Base-by-base conservation (phyloP, 2,113 vertebrate genomes). In the Gymnarchus niloticus region DNA sequence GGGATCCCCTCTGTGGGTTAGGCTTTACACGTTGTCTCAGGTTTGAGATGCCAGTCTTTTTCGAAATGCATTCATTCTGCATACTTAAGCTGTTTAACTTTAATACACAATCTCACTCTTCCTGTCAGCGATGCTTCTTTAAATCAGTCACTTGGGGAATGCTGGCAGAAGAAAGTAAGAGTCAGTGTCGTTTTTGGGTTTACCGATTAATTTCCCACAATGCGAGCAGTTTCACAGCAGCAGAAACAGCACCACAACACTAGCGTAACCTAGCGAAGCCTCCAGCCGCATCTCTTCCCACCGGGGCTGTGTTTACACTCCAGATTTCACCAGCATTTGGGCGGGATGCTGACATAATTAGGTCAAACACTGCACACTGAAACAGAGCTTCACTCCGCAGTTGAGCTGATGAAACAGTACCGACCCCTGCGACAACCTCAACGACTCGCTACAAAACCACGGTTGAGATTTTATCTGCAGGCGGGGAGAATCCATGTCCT, bases 281-380 rank as follows among this genome's bases (percentile, higher is more conserved):
- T 33, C 46, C 33, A 21, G 25, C 80, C 59, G 23, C 1, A 21
- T 83, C n/a, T 37, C 56, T 86, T n/a, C 78, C 80, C 85, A 54
- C 17, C 48, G 28, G 85, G 56, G 57, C 56, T 23, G 44, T 86
- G 85, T 54, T 83, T 82, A 73, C 81, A 82, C 59, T 69, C 85
- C 46, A 52, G 59, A 83, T 86, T 25, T 86, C 41, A 86, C 57
- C 78, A 25, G 33, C 28, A 48, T 57, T 81, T 73, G 65, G 49
- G 80, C 48, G 19, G 80, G 59, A 83, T 57, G 56, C 80, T 86
- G 85, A 86, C 85, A 86, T 59, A 86, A 86, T 86, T 83, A 86
- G 78, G 85, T 86, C 78, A 69, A 83, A 82, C 46, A 3, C 80
- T 73, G 57, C 56, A 69, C 80, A 65, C 80, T 52, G 78, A 82